Evolutionary conservation across 2,888 invertebrate species (phyloP).

Genomic region (Drosophila pseudotalamancana): DNA sequence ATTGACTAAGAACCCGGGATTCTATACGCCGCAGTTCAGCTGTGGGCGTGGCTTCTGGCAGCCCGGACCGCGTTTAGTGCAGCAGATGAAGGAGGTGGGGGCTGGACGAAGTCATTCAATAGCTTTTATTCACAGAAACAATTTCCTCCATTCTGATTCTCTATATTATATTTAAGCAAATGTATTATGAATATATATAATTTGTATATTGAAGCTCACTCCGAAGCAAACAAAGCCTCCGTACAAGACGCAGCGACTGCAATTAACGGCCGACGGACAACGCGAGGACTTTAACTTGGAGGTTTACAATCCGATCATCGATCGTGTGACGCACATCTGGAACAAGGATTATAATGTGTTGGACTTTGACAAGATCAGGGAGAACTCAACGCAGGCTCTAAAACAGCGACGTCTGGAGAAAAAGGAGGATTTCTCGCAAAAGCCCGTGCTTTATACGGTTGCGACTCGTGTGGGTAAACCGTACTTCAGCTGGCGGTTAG

Average conservation of each 20-base stretch:
- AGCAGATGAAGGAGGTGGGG: conserved; percentile 87
- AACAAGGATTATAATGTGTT: conserved; percentile 75
- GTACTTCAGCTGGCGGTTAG: conserved; percentile 87
- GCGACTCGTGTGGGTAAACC: conserved; percentile 90
- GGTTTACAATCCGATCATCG: conserved; percentile 84
- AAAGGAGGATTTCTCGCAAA: conserved; percentile 86
- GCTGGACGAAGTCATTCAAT: neutral
- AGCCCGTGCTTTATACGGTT: conserved; percentile 87
- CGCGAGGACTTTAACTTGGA: conserved; percentile 85
- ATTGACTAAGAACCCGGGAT: conserved; percentile 47
- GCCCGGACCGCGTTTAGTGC: conserved; percentile 87
- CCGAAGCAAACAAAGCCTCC: conserved; percentile 85
- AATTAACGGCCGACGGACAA: conserved; percentile 86
- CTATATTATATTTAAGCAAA: neutral
- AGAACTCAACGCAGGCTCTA: conserved; percentile 65
- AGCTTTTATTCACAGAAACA: neutral
- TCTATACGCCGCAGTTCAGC: conserved; percentile 62
- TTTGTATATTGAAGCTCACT: conserved; percentile 85
- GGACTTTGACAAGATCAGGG: conserved; percentile 60
- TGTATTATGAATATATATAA: neutral
- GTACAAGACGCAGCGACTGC: conserved; percentile 87
- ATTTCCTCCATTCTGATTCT: too few relatives aligned
- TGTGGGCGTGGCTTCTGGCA: conserved; percentile 84
- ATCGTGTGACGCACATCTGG: conserved; percentile 84
- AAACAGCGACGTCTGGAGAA: conserved; percentile 80